phyloP scores from a whole-genome alignment of 2,113 vertebrate genomes.

The Amphiprion percula region DNA sequence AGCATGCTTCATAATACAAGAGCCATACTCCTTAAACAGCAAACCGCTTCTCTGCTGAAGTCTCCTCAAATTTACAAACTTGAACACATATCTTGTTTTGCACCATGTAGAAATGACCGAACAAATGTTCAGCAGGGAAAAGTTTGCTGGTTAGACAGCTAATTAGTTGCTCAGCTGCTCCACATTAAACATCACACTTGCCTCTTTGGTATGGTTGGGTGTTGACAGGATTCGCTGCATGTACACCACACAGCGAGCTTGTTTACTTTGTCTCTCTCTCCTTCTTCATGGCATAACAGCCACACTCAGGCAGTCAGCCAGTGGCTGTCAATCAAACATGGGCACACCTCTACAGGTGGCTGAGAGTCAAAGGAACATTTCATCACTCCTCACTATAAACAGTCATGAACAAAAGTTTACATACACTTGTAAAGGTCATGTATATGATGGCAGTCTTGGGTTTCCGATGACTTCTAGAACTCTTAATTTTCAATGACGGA shows the following conservation, averaged over 20 bases:
- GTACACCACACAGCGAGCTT: not conserved
- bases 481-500: too few species aligned
- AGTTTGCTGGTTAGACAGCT: not conserved
- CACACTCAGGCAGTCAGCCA: conserved; percentile 1
- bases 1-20: not conserved
- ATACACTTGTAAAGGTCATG: too few species aligned
- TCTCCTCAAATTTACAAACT: not conserved
- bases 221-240: not conserved
- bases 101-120: not conserved
- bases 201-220: not conserved
- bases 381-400: not conserved
- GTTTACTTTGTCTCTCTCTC: not conserved
- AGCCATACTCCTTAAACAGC: not conserved
- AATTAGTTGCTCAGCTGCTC: not conserved
- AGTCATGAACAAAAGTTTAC: too few species aligned
- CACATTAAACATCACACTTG: not conserved
- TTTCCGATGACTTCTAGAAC: too few species aligned
- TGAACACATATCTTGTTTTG: not conserved
- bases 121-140: not conserved
- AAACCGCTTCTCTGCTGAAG: not conserved
- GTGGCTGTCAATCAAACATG: not conserved
- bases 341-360: not conserved
- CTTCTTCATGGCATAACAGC: conserved; percentile 6
- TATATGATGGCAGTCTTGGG: too few species aligned
- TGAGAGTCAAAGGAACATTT: not conserved